Conservation (phyloP, 2,797 vertebrate genomes). For the Cossypha polioptera region DNA sequence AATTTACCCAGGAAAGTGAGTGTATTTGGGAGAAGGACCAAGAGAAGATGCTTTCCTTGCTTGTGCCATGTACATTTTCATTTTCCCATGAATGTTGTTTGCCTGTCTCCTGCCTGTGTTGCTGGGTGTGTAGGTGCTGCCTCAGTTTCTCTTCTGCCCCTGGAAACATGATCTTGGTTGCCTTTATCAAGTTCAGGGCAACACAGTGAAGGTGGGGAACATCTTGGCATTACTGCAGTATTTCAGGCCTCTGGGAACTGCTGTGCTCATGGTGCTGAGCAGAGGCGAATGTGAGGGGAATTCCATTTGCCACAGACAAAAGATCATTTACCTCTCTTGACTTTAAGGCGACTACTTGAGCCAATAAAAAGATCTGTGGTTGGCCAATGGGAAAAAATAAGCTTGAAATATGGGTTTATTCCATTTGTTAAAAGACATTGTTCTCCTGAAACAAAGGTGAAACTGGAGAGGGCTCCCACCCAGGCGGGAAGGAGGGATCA, state of each 20-base stretch:
- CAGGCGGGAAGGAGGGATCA: neutral
- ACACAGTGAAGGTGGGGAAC: neutral
- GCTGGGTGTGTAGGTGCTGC: neutral
- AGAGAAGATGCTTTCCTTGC: neutral
- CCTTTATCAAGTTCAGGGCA: neutral
- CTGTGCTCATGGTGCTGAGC: neutral
- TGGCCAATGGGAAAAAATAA: neutral
- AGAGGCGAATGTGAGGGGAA: neutral
- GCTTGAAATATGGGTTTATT: neutral
- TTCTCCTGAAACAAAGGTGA: neutral
- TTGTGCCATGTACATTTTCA: neutral
- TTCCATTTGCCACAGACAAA: slow-evolving; percentile 31
- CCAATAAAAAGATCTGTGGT: neutral
- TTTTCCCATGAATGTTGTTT: neutral
- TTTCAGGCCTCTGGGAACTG: neutral
- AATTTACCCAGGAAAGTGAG: neutral
- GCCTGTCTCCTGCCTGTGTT: rapidly evolving
- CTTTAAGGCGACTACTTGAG: neutral
- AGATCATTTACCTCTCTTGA: neutral
- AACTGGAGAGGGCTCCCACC: neutral
- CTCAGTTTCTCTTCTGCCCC: neutral
- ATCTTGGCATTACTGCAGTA: neutral
- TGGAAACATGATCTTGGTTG: neutral
- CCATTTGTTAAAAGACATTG: neutral
- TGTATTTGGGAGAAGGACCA: neutral